Percentiles rank a stretch among this genome's conserved stretches.
phyloP scores from a whole-genome alignment of 2,113 vertebrate genomes.

The Siniperca knerii region DNA sequence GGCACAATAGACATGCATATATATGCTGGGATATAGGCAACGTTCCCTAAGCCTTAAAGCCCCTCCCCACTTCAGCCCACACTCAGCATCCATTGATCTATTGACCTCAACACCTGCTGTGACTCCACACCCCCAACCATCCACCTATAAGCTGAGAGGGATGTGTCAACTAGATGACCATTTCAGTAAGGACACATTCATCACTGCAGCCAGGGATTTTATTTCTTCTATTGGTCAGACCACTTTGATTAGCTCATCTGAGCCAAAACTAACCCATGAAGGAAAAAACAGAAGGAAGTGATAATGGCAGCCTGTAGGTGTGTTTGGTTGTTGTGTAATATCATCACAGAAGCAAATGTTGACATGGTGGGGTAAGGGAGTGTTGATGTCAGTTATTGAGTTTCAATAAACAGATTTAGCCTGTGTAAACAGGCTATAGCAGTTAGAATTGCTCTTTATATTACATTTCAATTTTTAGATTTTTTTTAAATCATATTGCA shows the following conservation, averaged over 20 bases:
- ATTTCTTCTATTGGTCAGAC: not conserved
- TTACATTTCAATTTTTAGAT: too few relatives aligned
- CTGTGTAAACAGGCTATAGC: not conserved
- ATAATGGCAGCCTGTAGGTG: not conserved
- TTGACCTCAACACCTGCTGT: slow-evolving; percentile 61
- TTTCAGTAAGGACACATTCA: slow-evolving; percentile 73
- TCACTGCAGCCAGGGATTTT: slow-evolving; percentile 51
- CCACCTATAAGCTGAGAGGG: slow-evolving; percentile 20
- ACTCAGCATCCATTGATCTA: slow-evolving; percentile 78
- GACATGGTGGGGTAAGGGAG: not conserved
- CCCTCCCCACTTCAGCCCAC: slow-evolving; percentile 17
- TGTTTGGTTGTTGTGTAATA: not conserved
- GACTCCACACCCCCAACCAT: slow-evolving; percentile 35
- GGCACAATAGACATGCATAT: slow-evolving; percentile 72
- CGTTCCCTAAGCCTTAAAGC: slow-evolving; percentile 11
- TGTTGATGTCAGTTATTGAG: not conserved
- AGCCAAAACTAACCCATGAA: not conserved
- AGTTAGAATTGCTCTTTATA: too few relatives aligned
- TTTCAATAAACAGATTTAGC: not conserved
- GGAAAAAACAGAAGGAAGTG: not conserved
- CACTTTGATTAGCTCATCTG: not conserved
- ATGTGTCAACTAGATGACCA: slow-evolving; percentile 48
- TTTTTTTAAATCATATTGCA: too few relatives aligned
- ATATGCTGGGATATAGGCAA: slow-evolving; percentile 54
- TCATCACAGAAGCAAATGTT: not conserved